Evolutionary conservation across 2,797 vertebrate genomes (phyloP), one percentile per base, ranked within the genome.

Genomic region (Hyperoplus immaculatus): DNA sequence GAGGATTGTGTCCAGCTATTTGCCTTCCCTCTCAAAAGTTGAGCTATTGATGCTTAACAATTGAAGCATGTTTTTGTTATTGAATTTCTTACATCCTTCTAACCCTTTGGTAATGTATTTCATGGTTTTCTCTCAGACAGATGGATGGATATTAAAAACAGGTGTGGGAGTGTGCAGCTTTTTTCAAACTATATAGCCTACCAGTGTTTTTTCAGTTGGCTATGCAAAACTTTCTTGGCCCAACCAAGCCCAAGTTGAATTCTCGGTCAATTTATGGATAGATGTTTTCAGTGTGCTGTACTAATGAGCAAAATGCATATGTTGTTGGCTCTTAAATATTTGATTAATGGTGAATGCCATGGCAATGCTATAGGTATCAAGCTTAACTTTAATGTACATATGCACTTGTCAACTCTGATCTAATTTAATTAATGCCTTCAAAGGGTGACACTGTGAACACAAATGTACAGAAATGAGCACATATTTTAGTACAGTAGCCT

Each of bases 381-480:
- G 57, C 73, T 82, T 85, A 78, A 87, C 88, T 93, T 82, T 89
- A 82, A 79, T 89, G 90, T 94, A 90, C 81, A 90, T 92, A 94
- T 85, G 82, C 82, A 88, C 81, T 75, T 83, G 47, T 78, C 53
- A 86, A 74, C 74, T 86, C 73, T 84, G 84, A 93, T 89, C 80
- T 91, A 54, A 77, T 86, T 84, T 87, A 81, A 86, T 89, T 85
- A 54, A 77, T 79, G 66, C 88, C 77, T 87, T 92, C 65, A 79
- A 87, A 75, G 81, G 63, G 75, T 91, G 85, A 89, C 75, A 80
- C 75, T 93, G 89, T 89, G 91, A 93, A 93, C 77, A 88, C 81
- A 77, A 83, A 75, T 86, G 85, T 80, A 93, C 91, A 94, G 90
- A 94, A 94, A 94, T 92, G 87, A 83, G 91, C 92, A 93, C 66